Conservation (phyloP, 2,113 vertebrate species). For the Mungos mungo region DNA sequence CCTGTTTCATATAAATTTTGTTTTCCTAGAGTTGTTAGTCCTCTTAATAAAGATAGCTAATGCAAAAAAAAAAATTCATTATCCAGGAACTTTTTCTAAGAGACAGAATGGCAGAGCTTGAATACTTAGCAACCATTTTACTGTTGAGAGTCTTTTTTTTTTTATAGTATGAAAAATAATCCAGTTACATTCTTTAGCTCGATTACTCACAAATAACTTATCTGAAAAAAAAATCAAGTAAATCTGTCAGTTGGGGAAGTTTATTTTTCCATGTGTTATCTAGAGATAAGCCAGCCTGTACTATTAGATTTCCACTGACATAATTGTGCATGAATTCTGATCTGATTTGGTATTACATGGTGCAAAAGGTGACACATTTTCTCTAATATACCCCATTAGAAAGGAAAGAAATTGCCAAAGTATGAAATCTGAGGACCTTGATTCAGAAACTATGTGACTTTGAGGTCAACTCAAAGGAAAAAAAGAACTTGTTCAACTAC, state of each 20-base stretch:
- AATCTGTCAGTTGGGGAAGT: slow-evolving; percentile 84
- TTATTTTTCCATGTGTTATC: slow-evolving; percentile 88
- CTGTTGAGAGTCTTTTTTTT: slow-evolving; percentile 66
- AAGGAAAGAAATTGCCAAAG: slow-evolving; percentile 78
- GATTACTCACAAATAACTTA: slow-evolving; percentile 89
- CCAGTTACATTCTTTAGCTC: slow-evolving; percentile 88
- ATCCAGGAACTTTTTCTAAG: slow-evolving; percentile 83
- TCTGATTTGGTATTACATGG: slow-evolving; percentile 88
- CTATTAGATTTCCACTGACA: slow-evolving; percentile 87
- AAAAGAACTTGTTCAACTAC: slow-evolving; percentile 83
- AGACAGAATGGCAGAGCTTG: slow-evolving; percentile 66
- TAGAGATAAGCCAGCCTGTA: slow-evolving; percentile 87
- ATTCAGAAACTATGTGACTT: slow-evolving; percentile 82
- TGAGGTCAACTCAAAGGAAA: slow-evolving; percentile 81
- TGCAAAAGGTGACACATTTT: slow-evolving; percentile 87
- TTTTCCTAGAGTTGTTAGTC: slow-evolving; percentile 72
- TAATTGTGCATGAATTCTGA: slow-evolving; percentile 89
- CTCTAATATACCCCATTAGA: slow-evolving; percentile 84
- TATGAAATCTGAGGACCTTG: slow-evolving; percentile 85
- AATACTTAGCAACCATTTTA: slow-evolving; percentile 86
- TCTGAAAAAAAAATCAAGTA: slow-evolving; percentile 84
- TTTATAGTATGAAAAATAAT: slow-evolving; percentile 86
- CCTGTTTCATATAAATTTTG: slow-evolving; percentile 69
- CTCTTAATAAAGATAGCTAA: slow-evolving; percentile 62
- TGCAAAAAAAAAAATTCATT: slow-evolving; percentile 66